Conservation (phyloP, 2,113 vertebrate genomes). For the Psilopsiagon aymara region DNA sequence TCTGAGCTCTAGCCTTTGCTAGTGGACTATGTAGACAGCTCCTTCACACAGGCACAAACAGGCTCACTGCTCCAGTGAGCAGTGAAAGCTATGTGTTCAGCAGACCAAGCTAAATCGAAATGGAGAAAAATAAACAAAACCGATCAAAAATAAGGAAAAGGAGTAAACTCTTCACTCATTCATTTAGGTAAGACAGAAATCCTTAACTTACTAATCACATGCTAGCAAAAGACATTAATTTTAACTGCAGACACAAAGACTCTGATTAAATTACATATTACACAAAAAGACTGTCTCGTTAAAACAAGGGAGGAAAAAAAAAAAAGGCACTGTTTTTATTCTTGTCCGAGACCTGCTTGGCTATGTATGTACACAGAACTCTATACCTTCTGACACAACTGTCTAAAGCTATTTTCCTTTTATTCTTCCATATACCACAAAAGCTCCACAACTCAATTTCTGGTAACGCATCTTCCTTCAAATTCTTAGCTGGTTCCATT, state of each 20-base stretch:
- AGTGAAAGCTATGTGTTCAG: background rate
- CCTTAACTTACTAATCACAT: background rate
- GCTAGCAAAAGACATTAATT: background rate
- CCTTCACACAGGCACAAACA: background rate
- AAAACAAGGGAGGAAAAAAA: background rate
- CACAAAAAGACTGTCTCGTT: background rate
- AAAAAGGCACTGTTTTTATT: background rate
- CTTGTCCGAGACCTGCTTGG: background rate
- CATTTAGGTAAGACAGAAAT: background rate
- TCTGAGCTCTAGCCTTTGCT: background rate
- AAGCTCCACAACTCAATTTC: background rate
- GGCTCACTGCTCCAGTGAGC: background rate
- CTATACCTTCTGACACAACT: background rate
- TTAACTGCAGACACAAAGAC: background rate
- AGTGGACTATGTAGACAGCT: background rate
- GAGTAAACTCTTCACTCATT: background rate
- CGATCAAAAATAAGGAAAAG: background rate
- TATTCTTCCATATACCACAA: background rate
- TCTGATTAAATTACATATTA: background rate
- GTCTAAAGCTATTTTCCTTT: background rate
- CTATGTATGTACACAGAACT: background rate
- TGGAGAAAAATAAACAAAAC: background rate
- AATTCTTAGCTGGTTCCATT: background rate
- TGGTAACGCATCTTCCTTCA: background rate
- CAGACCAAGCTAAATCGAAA: background rate